Conservation (phyloP, 2,888 invertebrate genomes). For the Macrophya annulata region DNA sequence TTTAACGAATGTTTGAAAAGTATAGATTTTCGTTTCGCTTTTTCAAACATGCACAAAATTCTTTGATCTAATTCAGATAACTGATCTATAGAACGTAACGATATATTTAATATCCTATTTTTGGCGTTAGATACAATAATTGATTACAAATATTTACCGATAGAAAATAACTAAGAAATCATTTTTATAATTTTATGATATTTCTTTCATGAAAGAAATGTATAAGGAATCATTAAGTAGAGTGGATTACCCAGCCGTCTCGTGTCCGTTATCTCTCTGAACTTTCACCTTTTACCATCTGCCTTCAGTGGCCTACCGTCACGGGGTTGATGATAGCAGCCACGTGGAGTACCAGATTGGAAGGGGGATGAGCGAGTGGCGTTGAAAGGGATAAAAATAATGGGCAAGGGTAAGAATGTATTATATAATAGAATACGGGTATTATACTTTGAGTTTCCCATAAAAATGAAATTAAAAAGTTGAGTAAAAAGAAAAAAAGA, state of each 20-base stretch:
- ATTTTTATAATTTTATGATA: background rate
- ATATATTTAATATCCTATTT: background rate
- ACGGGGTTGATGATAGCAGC: constrained; percentile 24
- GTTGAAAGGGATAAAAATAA: constrained; percentile 11
- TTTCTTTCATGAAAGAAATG: constrained; percentile 20
- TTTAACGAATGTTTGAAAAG: background rate
- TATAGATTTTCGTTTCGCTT: background rate
- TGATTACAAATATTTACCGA: background rate
- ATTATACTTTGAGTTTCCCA: background rate
- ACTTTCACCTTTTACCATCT: constrained; percentile 33
- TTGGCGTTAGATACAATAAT: background rate
- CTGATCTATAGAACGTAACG: background rate
- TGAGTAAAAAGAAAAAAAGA: too few relatives aligned
- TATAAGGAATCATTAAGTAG: constrained; percentile 20
- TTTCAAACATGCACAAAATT: background rate
- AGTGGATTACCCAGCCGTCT: constrained; percentile 17
- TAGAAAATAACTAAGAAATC: background rate
- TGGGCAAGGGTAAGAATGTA: background rate
- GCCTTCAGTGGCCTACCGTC: constrained; percentile 13
- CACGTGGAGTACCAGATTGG: constrained; percentile 30
- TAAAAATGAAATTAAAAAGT: background rate
- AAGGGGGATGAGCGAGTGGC: constrained; percentile 9
- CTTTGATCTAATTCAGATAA: background rate
- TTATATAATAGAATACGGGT: constrained; percentile 3
- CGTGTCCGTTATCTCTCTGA: constrained; percentile 37